Conservation (phyloP, 2,797 vertebrate species). For the Poeciliopsis paucimaculata region DNA sequence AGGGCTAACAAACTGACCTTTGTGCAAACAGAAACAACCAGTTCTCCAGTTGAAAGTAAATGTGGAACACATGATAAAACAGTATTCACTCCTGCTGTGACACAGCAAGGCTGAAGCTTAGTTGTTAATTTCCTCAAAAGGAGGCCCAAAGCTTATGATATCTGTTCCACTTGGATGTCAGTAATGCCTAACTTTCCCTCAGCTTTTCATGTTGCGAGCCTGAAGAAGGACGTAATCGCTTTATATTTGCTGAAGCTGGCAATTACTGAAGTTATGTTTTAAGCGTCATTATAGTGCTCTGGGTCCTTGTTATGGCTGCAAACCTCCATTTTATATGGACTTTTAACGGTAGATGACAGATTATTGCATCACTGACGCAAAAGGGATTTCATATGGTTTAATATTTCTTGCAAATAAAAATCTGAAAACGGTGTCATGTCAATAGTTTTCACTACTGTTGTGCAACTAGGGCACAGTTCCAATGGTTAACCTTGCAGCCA, state of each 20-base stretch:
- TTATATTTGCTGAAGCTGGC: slow-evolving; percentile 21
- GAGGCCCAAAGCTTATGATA: slow-evolving; percentile 32
- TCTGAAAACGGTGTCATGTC: not conserved
- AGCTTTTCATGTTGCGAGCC: slow-evolving; percentile 22
- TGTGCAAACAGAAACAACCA: slow-evolving; percentile 6
- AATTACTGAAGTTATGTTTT: not conserved
- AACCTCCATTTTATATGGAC: not conserved
- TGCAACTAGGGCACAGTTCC: not conserved
- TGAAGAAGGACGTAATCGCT: slow-evolving; percentile 29
- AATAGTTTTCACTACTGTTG: not conserved
- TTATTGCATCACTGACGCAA: not conserved
- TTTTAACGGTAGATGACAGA: not conserved
- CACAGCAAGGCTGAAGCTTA: slow-evolving; percentile 12
- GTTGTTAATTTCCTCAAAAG: slow-evolving; percentile 57
- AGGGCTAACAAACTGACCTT: not conserved
- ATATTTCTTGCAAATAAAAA: not conserved
- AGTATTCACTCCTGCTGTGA: slow-evolving; percentile 39
- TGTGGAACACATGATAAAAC: slow-evolving; percentile 37
- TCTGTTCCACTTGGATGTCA: slow-evolving; percentile 36
- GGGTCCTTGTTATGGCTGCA: not conserved
- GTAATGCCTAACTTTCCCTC: slow-evolving; percentile 10
- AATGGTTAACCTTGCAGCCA: not conserved
- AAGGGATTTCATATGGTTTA: not conserved
- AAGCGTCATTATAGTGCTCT: not conserved
- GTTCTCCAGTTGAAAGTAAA: slow-evolving; percentile 19